Conservation (phyloP, 2,888 invertebrate species). For the Lypha dubia region DNA sequence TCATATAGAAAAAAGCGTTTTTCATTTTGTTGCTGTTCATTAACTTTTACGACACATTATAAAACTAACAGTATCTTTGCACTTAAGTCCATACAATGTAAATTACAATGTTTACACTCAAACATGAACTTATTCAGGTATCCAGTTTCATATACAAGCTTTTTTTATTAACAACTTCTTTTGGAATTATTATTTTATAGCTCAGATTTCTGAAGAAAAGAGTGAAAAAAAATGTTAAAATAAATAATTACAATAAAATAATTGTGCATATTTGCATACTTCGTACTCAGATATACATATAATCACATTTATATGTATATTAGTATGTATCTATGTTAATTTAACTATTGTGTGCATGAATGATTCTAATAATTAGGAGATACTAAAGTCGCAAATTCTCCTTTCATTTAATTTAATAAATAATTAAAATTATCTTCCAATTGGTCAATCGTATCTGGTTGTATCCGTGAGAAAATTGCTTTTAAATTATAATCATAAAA, state of each 20-base stretch:
- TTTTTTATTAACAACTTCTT: constrained; percentile 24
- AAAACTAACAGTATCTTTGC: constrained; percentile 33
- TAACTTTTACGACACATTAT: constrained; percentile 42
- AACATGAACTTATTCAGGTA: constrained; percentile 61
- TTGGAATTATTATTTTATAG: constrained; percentile 37
- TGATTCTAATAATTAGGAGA: too few relatives aligned
- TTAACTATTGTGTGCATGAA: not conserved
- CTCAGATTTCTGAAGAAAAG: constrained; percentile 59
- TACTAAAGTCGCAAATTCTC: too few relatives aligned
- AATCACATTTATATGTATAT: too few relatives aligned
- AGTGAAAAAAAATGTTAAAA: not conserved
- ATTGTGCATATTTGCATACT: constrained; percentile 50
- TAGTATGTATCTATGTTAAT: too few relatives aligned
- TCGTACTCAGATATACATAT: not conserved
- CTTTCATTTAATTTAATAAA: too few relatives aligned
- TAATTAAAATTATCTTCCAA: too few relatives aligned
- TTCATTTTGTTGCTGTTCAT: constrained; percentile 16
- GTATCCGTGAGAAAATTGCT: too few relatives aligned
- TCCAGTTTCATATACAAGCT: constrained; percentile 47
- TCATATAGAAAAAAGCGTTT: not conserved
- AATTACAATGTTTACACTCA: constrained; percentile 64
- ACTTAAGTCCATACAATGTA: constrained; percentile 45
- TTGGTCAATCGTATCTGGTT: too few relatives aligned
- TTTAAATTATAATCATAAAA: too few relatives aligned
- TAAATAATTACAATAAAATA: constrained; percentile 40